Base-by-base conservation (phyloP, 2,888 invertebrate genomes). In the Melanophora roralis region DNA sequence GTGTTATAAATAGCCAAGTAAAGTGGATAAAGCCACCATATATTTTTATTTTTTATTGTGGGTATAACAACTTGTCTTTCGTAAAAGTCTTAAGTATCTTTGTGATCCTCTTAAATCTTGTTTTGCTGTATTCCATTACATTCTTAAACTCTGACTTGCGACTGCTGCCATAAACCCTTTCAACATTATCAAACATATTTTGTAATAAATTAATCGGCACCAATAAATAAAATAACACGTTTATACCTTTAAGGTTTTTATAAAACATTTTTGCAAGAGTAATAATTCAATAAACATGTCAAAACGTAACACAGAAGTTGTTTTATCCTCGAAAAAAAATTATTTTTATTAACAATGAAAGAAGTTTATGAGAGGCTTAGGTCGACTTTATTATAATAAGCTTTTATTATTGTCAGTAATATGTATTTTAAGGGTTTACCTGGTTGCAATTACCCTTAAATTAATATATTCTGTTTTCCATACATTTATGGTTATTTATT, bases 211-310 rank as follows among this genome's bases (percentile, higher is more conserved):
- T 36, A 34, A 36, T 27, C 53, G 53, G 14, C 55, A 57, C 32
- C 68, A 49, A 60, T 75, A 79, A 79, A 75, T 75, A 53, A 79
- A 74, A 21, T 36, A 59, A 74, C 78, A 73, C 64, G 78, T 78
- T 57, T 16, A 23, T 49, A 47, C 34, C 53, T 62, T 72, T 72
- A 45, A 3, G 43, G 8, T 49, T 55, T 59, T 60, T 57, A 32
- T 11, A 43, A 9, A 47, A 64, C n/a, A 38, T 45, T 38, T 60
- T 55, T 65, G 34, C 71, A 65, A 40, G 71, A 75, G 79, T 75
- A 79, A 75, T 75, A 79, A 75, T 75, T 79, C 79, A 79, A 79
- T 79, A 79, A 79, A 75, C 71, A 75, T 75, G 79, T 75, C 79
- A 71, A 75, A 79, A 75, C 68, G 60, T 79, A 75, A 75, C 67